phyloP scores from a whole-genome alignment of 2,888 invertebrate species.

The Tolmerus cingulatus region DNA sequence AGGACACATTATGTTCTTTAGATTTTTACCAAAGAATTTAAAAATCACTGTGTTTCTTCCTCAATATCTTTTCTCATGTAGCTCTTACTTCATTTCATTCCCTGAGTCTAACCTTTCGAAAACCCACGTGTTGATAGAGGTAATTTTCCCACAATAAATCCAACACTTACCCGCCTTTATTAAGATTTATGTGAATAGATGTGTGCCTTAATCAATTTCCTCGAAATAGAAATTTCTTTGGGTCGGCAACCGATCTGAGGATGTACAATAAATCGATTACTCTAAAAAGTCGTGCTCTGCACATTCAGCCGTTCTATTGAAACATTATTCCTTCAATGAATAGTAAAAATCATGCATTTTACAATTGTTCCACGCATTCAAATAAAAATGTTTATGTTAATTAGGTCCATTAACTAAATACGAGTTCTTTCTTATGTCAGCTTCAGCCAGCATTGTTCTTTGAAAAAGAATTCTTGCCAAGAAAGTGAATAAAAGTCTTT shows the following conservation, averaged over 20 bases:
- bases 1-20: background rate
- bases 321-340: background rate
- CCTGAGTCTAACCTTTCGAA: background rate
- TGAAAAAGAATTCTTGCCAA: constrained; percentile 1
- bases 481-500: background rate
- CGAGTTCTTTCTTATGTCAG: background rate
- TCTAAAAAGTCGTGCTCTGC: background rate
- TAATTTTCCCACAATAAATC: constrained; percentile 39
- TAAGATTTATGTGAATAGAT: constrained; percentile 32
- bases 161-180: constrained; percentile 31
- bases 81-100: background rate
- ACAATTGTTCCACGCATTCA: background rate
- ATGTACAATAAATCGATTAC: background rate
- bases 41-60: background rate
- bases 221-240: background rate
- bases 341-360: background rate
- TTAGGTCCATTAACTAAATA: constrained; percentile 6
- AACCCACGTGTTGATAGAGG: constrained; percentile 23
- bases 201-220: constrained; percentile 33
- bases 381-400: background rate
- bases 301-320: background rate
- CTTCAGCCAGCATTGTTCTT: background rate
- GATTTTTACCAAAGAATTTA: background rate
- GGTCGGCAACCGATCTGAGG: background rate
- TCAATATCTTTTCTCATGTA: background rate